These are phyloP conservation scores for Lytechinus pictus DNA, from an alignment of 35 echinoderm and acorn worm genomes.

Conservation along the genomic window DNA sequence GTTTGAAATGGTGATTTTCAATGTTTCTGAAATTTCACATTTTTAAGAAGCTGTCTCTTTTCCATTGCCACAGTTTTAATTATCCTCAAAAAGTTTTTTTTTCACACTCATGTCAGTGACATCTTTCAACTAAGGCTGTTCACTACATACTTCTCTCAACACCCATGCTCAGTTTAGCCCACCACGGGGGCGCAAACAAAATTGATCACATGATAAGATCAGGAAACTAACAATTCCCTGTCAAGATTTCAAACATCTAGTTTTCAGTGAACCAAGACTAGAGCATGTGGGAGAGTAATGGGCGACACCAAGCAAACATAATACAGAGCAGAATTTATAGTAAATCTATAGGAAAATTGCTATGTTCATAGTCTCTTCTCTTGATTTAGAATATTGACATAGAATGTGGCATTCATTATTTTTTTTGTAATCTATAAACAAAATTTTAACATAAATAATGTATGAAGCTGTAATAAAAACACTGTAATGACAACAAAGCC, in stretches of 20 bases:
- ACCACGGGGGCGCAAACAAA: background rate
- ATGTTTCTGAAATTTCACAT: background rate
- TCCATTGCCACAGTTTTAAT: background rate
- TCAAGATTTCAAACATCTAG: too few species aligned
- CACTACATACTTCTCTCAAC: background rate
- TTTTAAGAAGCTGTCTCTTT: background rate
- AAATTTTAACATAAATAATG: background rate
- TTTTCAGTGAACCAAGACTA: too few species aligned
- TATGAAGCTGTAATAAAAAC: too few species aligned
- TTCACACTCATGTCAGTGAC: background rate
- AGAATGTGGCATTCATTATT: background rate
- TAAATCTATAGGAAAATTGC: background rate
- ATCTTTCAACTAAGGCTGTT: background rate
- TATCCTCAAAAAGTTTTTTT: background rate
- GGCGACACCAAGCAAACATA: background rate
- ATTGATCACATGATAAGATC: background rate
- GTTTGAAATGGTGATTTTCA: background rate
- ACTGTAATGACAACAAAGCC: background rate
- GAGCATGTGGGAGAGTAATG: too few species aligned
- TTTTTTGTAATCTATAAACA: background rate
- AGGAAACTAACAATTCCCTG: background rate
- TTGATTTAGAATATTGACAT: background rate
- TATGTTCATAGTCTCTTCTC: background rate
- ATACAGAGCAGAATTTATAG: background rate
- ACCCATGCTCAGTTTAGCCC: background rate